A percentile compares a stretch with the other conserved stretches of the same genome.
Evolutionary conservation across 2,888 invertebrate species (phyloP).

Genomic region (Cremastobaeus sp.): DNA sequence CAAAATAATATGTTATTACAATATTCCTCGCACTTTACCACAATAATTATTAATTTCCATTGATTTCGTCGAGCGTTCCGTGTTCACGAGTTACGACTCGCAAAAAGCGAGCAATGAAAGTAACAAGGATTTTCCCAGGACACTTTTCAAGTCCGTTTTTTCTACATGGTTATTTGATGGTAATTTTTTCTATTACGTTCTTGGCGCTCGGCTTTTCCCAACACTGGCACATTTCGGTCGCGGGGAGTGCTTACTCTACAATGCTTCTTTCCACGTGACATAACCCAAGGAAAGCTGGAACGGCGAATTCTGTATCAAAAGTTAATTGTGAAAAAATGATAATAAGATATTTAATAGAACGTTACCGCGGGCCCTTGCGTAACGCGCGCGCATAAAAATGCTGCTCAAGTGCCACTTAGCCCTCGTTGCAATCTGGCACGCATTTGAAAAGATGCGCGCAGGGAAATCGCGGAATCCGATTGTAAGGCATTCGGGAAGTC

Average conservation of each 20-base stretch:
- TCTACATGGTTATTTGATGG: neutral
- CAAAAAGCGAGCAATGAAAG: constrained; percentile 18
- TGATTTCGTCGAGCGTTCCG: too few species aligned
- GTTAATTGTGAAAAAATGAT: constrained; percentile 8
- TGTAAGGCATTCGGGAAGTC: constrained; percentile 51
- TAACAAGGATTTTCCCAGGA: constrained; percentile 23
- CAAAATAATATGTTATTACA: neutral
- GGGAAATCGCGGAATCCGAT: constrained; percentile 30
- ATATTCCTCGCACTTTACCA: neutral
- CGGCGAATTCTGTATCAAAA: constrained; percentile 1
- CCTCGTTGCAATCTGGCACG: constrained; percentile 30
- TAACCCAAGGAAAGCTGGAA: constrained; percentile 11
- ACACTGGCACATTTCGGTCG: neutral
- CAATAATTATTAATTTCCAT: too few species aligned
- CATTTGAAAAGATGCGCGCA: constrained; percentile 32
- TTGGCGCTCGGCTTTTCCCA: neutral
- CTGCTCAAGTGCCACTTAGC: neutral
- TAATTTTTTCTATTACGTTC: neutral
- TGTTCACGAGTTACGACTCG: neutral
- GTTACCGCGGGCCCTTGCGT: neutral
- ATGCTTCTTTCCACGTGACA: constrained; percentile 9
- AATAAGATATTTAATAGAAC: constrained; percentile 10
- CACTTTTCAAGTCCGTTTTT: constrained; percentile 16
- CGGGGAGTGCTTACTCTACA: neutral
- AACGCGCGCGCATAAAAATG: neutral